Percentiles rank a stretch among this genome's conserved stretches.
Evolutionary conservation across 2,113 vertebrate genomes (phyloP).

Genomic region (Polypterus bichir): DNA sequence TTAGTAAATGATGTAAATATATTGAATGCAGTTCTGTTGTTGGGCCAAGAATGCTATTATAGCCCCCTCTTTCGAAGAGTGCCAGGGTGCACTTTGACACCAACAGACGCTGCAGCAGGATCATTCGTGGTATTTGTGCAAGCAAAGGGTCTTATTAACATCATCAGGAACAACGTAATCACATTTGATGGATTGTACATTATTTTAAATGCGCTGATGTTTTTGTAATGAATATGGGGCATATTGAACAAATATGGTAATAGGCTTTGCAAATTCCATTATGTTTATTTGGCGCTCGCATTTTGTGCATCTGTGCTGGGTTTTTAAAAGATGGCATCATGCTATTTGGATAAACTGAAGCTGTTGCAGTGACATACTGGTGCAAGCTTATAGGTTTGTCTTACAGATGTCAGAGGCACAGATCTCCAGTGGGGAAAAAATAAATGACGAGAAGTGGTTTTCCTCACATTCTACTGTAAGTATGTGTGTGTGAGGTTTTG

Average conservation of each 20-base stretch:
- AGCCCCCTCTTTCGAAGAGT: slow-evolving; percentile 19
- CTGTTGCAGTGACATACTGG: neutral
- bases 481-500: too few relatives aligned
- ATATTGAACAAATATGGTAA: slow-evolving; percentile 36
- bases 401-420: neutral
- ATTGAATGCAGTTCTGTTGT: slow-evolving; percentile 19
- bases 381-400: neutral
- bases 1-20: slow-evolving; percentile 33
- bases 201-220: slow-evolving; percentile 35
- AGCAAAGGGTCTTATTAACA: slow-evolving; percentile 15
- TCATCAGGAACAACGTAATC: slow-evolving; percentile 16
- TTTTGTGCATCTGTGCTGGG: slow-evolving; percentile 11
- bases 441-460: neutral
- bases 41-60: slow-evolving; percentile 16
- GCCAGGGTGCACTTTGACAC: slow-evolving; percentile 16
- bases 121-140: slow-evolving; percentile 15
- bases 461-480: neutral
- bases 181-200: slow-evolving; percentile 29
- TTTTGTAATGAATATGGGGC: slow-evolving; percentile 38
- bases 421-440: neutral
- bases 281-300: slow-evolving; percentile 41
- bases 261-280: slow-evolving; percentile 42
- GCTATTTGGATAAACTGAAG: neutral
- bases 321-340: slow-evolving; percentile 18
- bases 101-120: slow-evolving; percentile 18